These are phyloP conservation scores for Semaprochilodus insignis DNA, from an alignment of 2,797 vertebrate species.

Conservation along the genomic window DNA sequence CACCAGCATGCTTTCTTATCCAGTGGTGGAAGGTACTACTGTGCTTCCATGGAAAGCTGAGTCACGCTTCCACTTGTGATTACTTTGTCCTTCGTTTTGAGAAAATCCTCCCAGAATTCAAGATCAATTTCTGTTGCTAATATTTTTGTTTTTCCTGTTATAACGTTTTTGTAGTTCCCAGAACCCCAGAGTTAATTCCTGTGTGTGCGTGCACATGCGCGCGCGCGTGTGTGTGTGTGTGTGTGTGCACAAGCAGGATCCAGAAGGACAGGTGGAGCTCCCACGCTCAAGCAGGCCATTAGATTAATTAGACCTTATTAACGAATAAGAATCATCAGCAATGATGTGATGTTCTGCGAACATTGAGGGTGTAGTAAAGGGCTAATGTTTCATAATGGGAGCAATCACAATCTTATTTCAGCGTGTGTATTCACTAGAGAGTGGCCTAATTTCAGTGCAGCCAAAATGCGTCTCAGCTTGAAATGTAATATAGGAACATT, in stretches of 20 bases:
- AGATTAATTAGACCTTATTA: conserved; percentile 35
- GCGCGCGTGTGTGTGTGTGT: neutral
- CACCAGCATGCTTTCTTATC: no score
- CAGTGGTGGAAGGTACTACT: no score
- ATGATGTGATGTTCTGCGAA: conserved; percentile 15
- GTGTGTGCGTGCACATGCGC: neutral
- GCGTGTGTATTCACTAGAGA: neutral
- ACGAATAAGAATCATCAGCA: conserved; percentile 21
- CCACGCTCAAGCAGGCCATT: conserved; percentile 6
- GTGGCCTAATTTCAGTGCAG: conserved; percentile 3
- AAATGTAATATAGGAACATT: neutral
- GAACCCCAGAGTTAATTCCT: neutral
- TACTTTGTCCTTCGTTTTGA: no score
- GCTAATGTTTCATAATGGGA: conserved; percentile 23
- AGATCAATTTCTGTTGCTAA: neutral
- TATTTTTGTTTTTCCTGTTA: no score
- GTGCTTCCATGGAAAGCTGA: no score
- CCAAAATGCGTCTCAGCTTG: neutral
- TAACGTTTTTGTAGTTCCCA: no score
- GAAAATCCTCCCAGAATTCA: no score
- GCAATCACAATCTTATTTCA: conserved; percentile 21
- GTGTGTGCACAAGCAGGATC: neutral
- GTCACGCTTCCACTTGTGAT: no score
- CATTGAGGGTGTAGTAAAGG: conserved; percentile 2
- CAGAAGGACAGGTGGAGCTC: neutral